Conservation (phyloP, 2,888 invertebrate genomes). For the Agrenia bidenticulata region DNA sequence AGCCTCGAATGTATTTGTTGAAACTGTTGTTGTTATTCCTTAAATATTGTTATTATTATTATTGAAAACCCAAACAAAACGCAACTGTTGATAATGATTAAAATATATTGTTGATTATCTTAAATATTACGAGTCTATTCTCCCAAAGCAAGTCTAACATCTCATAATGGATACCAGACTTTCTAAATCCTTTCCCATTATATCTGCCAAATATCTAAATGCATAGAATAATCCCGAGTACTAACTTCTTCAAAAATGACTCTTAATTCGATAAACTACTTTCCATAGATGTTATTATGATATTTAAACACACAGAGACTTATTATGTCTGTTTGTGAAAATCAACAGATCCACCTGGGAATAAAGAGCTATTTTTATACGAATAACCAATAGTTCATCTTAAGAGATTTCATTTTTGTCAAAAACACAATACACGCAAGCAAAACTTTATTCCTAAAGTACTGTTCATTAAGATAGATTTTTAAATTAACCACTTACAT, state of each 20-base stretch:
- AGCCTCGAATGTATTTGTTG: slow-evolving; percentile 22
- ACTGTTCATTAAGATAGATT: too few relatives aligned
- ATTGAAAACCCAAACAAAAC: background rate
- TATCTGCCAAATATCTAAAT: slow-evolving; percentile 12
- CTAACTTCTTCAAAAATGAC: background rate
- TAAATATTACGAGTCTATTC: slow-evolving; percentile 14
- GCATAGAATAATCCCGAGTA: background rate
- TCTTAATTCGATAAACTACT: too few relatives aligned
- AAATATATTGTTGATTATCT: slow-evolving; percentile 4
- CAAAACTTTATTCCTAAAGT: too few relatives aligned
- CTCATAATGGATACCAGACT: background rate
- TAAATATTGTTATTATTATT: slow-evolving; percentile 16
- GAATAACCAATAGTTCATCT: too few relatives aligned
- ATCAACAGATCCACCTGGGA: too few relatives aligned
- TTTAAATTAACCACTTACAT: too few relatives aligned
- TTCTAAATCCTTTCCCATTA: background rate
- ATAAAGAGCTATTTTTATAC: too few relatives aligned
- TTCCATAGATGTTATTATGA: too few relatives aligned
- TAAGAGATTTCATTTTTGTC: too few relatives aligned
- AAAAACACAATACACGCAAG: too few relatives aligned
- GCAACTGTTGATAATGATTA: slow-evolving; percentile 18
- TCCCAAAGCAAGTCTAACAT: slow-evolving; percentile 12
- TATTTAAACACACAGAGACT: too few relatives aligned
- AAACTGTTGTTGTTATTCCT: slow-evolving; percentile 17
- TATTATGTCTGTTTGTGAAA: too few relatives aligned